Conservation (phyloP, 2,888 invertebrate species). For the Catocala fraxini region DNA sequence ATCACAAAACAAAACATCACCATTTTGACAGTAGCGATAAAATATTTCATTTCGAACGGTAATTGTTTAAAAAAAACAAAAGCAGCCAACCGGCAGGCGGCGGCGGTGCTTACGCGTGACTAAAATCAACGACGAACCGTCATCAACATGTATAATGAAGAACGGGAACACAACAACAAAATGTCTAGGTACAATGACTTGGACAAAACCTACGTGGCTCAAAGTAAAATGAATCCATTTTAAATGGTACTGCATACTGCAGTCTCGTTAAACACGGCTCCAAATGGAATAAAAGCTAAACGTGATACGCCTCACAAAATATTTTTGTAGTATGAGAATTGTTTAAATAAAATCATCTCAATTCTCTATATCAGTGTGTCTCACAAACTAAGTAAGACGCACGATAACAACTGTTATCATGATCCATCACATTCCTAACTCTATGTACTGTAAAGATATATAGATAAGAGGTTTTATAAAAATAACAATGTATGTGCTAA, state of each 20-base stretch:
- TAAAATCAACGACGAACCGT: constrained; percentile 68
- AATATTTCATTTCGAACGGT: constrained; percentile 19
- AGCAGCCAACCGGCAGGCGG: constrained; percentile 70
- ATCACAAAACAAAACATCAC: constrained; percentile 15
- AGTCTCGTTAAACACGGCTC: constrained; percentile 11
- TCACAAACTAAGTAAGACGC: constrained; percentile 43
- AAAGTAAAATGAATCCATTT: constrained; percentile 31
- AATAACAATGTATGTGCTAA: constrained; percentile 42
- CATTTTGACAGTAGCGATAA: constrained; percentile 21
- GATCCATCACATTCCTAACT: constrained; percentile 56
- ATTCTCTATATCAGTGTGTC: constrained; percentile 39
- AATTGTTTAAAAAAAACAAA: constrained; percentile 56
- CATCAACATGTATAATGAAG: constrained; percentile 63
- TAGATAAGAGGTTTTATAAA: constrained; percentile 49
- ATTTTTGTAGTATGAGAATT: constrained; percentile 30
- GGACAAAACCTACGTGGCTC: constrained; percentile 26
- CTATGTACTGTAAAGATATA: constrained; percentile 38
- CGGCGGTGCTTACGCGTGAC: constrained; percentile 77
- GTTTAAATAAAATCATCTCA: constrained; percentile 50
- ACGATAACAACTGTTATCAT: constrained; percentile 60
- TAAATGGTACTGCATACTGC: constrained; percentile 21
- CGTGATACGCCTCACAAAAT: constrained; percentile 37
- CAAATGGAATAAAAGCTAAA: constrained; percentile 26
- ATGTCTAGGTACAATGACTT: constrained; percentile 57
- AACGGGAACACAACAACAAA: constrained; percentile 56